A percentile compares a stretch with the other conserved stretches of the same genome.
These are phyloP conservation scores for Hycleus phaleratus DNA, from an alignment of 1,140 invertebrate species.

Conservation along the genomic window DNA sequence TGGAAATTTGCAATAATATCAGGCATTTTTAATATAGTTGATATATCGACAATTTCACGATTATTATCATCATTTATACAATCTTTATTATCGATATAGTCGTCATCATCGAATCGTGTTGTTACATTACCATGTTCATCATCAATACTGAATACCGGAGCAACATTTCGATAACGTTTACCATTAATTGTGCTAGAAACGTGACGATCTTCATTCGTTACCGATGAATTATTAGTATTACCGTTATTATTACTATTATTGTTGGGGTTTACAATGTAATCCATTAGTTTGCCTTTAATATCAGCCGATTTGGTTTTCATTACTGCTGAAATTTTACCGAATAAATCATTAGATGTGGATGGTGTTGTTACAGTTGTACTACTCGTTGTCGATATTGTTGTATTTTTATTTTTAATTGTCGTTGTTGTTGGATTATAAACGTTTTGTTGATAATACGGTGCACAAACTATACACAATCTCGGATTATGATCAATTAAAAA, in stretches of 20 bases:
- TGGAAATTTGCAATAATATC: constrained; percentile 79
- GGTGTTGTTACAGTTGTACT: constrained; percentile 37
- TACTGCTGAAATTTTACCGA: constrained; percentile 68
- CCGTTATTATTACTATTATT: constrained; percentile 19
- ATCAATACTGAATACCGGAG: constrained; percentile 91
- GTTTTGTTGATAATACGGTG: constrained; percentile 42
- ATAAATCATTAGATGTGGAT: constrained; percentile 55
- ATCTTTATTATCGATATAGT: too few relatives aligned
- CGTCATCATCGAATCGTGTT: too few relatives aligned
- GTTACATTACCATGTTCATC: constrained; percentile 73
- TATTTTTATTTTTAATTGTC: constrained; percentile 16
- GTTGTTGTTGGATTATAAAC: not conserved
- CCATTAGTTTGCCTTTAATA: constrained; percentile 86
- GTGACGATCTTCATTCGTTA: constrained; percentile 43
- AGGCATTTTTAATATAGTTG: constrained; percentile 73
- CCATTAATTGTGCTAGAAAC: constrained; percentile 74
- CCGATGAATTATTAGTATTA: constrained; percentile 38
- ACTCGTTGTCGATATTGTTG: constrained; percentile 6
- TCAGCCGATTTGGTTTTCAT: constrained; percentile 87
- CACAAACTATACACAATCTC: constrained; percentile 72
- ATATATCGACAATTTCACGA: constrained; percentile 61
- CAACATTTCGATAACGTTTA: constrained; percentile 83
- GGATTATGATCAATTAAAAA: constrained; percentile 77
- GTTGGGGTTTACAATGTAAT: constrained; percentile 81
- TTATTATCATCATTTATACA: too few relatives aligned